Base-by-base conservation (phyloP, 2,888 invertebrate species). In the Agapostemon virescens region DNA sequence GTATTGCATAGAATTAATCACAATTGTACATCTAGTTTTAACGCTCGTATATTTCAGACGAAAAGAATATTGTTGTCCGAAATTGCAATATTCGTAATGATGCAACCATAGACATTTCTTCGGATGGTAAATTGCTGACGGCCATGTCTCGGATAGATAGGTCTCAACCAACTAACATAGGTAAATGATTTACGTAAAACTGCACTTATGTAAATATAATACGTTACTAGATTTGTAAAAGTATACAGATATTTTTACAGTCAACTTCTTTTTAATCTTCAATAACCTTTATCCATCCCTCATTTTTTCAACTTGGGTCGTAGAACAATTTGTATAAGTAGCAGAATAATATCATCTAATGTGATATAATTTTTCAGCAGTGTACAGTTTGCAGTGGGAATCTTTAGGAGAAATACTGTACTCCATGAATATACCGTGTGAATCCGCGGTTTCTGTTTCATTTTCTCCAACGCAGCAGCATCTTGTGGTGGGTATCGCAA, bases 21-120 rank as follows among this genome's bases (percentile, higher is more conserved):
- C 74, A 42, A 49, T 61, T 42, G 1, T 67, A 69, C 64, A 36
- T 61, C 4, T 6, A 75, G 58, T 55, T 4, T 45, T 33, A n/a
- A 11, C 33, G 36, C 33, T 72, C 52, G 0, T 42, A 30, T 69
- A 33, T 83, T 79, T n/a, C 90, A 96, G 96, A 94, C 84, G 93
- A 95, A 72, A 95, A 95, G 88, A 97, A 97, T 90, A 94, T 97
- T 52, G 96, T 97, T 33, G 97, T 97, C 11, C 94, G 94, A 45
- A 95, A 96, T 87, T 97, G 97, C 92, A 96, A 96, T 90, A 96
- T 98, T 81, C 97, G 97, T 93, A 97, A 97, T 91, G 97, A 97
- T 90, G 97, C 97, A 40, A 97, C 97, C 91, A 96, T 97, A 85
- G 97, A 97, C 90, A 95, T 97, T 87, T 97, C 97, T 17, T 95